phyloP scores from a whole-genome alignment of 1,140 invertebrate species.

The Helicoverpa zea region DNA sequence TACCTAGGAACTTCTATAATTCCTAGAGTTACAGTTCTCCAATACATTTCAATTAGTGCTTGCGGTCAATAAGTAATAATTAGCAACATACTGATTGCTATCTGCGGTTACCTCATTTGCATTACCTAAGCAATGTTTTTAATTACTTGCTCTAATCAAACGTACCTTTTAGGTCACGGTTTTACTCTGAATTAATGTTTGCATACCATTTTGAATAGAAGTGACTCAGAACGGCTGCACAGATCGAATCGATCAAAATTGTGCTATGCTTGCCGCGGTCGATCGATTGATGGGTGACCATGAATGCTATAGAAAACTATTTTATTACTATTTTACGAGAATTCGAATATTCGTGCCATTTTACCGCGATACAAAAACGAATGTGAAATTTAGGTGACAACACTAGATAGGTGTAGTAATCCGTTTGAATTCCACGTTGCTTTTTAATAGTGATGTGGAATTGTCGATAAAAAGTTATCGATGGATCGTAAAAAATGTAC shows the following conservation, averaged over 20 bases:
- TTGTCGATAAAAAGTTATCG: conserved; percentile 31
- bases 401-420: conserved; percentile 41
- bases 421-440: conserved; percentile 20
- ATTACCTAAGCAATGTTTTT: conserved; percentile 4
- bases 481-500: not conserved
- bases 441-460: conserved; percentile 20
- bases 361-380: conserved; percentile 17
- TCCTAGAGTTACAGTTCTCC: too few relatives aligned
- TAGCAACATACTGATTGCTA: conserved; percentile 8
- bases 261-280: too few relatives aligned
- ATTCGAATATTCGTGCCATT: conserved; percentile 21
- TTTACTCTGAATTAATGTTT: not conserved
- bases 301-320: not conserved
- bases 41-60: conserved; percentile 2
- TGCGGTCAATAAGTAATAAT: conserved; percentile 27
- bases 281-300: too few relatives aligned
- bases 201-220: too few relatives aligned
- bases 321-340: conserved; percentile 20
- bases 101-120: conserved; percentile 4
- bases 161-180: not conserved
- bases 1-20: too few relatives aligned
- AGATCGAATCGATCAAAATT: too few relatives aligned
- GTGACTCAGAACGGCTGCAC: too few relatives aligned
- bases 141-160: conserved; percentile 9
- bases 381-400: conserved; percentile 45